Evolutionary conservation across 2,888 invertebrate species (phyloP), one percentile per base, ranked within the genome.

Genomic region (Aromia moschata): DNA sequence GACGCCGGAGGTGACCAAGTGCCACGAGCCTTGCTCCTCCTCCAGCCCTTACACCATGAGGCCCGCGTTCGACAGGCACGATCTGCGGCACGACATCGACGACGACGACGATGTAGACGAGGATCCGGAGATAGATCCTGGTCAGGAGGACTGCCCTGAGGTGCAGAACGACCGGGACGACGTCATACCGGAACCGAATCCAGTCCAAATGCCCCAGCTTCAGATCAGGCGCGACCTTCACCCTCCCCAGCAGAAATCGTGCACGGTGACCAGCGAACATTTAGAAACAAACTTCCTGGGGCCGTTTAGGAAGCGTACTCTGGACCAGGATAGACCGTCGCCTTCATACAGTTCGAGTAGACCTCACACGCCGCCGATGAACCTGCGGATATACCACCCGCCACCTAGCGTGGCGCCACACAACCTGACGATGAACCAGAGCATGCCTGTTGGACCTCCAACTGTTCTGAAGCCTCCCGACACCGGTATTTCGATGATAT

Each of bases 161-260:
- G 54, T 73, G 7, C 33, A 66, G 2, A 67, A 58, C 41, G 68
- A 69, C 16, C 55, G 59, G 10, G 69, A 77, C 73, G 58, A 60
- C 74, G 90, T 58, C 87, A 90, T 75, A 89, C 89, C 58, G 84
- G 90, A 58, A 37, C 82, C 83, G 68, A 77, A 83, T 45, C 76
- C 76, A 1, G 55, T 68, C 0, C 65, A 63, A 25, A 55, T 69
- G 44, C 83, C 70, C 62, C 83, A 77, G 56, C 77, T 93, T 37
- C 92, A 93, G 74, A 92, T 93, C 55, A 84, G 93, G 47, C 83
- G 92, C 75, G 93, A 93, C 75, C 82, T 93, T 36, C 86, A 90
- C 70, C 85, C 74, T 33, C 83, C 82, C 31, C 77, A 80, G 4
- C 82, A 67, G 1, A 78, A 78, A 61, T 70, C 79, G 1, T 69